Evolutionary conservation across 2,888 invertebrate species (phyloP).

Genomic region (Apotomis capreana): DNA sequence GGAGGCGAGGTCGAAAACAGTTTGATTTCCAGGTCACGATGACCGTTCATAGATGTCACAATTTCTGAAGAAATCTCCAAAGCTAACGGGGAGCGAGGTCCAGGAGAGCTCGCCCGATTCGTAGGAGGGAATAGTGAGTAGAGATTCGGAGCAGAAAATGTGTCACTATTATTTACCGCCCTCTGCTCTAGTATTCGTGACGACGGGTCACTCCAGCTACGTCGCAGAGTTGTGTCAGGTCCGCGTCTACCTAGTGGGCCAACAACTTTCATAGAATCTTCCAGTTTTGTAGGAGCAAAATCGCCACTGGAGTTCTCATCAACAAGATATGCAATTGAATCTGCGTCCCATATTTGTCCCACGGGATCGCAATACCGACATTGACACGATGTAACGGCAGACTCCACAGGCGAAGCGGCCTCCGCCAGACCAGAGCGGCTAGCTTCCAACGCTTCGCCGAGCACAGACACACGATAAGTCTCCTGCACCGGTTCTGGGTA

Average conservation of each 20-base stretch:
- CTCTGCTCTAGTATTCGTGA: slow-evolving; percentile 74
- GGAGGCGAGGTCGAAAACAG: slow-evolving; percentile 87
- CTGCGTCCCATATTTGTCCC: slow-evolving; percentile 89
- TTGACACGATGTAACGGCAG: slow-evolving; percentile 84
- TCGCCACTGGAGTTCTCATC: slow-evolving; percentile 78
- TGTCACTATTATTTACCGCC: slow-evolving; percentile 65
- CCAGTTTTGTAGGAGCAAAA: slow-evolving; percentile 78
- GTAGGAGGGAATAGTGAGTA: slow-evolving; percentile 78
- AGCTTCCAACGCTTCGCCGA: slow-evolving; percentile 80
- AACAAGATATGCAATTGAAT: slow-evolving; percentile 82
- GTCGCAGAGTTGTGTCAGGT: slow-evolving; percentile 76
- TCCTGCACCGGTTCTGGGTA: slow-evolving; percentile 72
- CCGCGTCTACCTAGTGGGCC: slow-evolving; percentile 72
- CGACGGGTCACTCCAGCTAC: slow-evolving; percentile 86
- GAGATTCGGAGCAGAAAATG: slow-evolving; percentile 74
- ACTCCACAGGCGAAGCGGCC: slow-evolving; percentile 75
- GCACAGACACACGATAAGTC: slow-evolving; percentile 78
- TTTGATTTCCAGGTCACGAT: slow-evolving; percentile 90
- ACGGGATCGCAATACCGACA: slow-evolving; percentile 90
- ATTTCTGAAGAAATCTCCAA: slow-evolving; percentile 90
- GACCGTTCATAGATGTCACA: slow-evolving; percentile 90
- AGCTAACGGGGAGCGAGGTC: slow-evolving; percentile 73
- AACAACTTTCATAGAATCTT: slow-evolving; percentile 80
- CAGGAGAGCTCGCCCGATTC: slow-evolving; percentile 71
- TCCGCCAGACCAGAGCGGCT: slow-evolving; percentile 75